Percentiles rank a stretch among this genome's conserved stretches.
These are phyloP conservation scores for Rhopalosiphum maidis DNA, from an alignment of 1,140 invertebrate species.

Conservation along the genomic window DNA sequence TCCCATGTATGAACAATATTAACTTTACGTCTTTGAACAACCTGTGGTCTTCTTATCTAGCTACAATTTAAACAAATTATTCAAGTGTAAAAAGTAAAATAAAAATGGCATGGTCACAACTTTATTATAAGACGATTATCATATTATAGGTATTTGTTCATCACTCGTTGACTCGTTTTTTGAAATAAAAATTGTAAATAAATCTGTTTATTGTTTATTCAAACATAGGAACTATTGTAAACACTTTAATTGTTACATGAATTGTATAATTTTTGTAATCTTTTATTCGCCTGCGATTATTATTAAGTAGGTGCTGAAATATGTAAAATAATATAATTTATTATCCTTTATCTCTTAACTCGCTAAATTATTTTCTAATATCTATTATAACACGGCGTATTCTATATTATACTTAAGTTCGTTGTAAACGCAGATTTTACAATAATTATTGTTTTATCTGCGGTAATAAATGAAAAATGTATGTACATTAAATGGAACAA, in stretches of 20 bases:
- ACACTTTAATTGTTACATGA: background rate
- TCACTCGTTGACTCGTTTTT: background rate
- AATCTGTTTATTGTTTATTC: background rate
- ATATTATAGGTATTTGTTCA: background rate
- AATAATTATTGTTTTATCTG: background rate
- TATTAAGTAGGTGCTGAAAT: background rate
- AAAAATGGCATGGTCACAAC: background rate
- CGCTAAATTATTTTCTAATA: too few species aligned
- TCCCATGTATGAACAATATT: background rate
- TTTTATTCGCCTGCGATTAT: background rate
- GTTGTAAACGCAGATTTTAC: background rate
- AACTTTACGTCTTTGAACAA: background rate
- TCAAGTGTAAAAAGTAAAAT: background rate
- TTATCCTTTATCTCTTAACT: background rate
- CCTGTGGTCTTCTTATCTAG: background rate
- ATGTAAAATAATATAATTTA: too few species aligned
- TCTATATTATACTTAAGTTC: background rate
- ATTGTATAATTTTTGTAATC: background rate
- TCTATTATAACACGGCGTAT: background rate
- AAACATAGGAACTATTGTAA: background rate
- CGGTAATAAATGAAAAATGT: background rate
- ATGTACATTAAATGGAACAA: background rate
- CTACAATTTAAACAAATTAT: background rate
- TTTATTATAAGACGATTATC: background rate
- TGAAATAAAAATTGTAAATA: background rate